Evolutionary conservation across 2,113 vertebrate genomes (phyloP).

Genomic region (Oostethus manadensis): DNA sequence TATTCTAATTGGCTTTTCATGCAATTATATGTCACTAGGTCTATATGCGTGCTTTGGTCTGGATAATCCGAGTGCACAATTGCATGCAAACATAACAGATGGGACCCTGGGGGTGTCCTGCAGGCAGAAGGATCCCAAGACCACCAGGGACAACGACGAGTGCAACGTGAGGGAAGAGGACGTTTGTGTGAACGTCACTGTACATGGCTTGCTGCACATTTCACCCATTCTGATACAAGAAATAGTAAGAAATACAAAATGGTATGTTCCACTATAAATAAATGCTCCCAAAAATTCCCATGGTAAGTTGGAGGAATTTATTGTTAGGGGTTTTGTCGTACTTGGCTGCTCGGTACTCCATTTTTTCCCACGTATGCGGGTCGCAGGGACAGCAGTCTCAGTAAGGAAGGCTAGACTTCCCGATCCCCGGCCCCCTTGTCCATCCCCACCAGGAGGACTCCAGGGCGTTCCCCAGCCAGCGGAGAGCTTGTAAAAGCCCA

Average conservation of each 20-base stretch:
- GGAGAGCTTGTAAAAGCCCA: no score
- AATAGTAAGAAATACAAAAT: not conserved
- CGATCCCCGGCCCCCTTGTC: no score
- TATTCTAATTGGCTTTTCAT: not conserved
- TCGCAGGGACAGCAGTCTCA: no score
- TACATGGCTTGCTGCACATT: not conserved
- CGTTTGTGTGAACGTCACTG: not conserved
- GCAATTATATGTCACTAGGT: not conserved
- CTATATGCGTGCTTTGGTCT: not conserved
- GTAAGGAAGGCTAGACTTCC: no score
- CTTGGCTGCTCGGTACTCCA: no score
- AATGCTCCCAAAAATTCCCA: not conserved
- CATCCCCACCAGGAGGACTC: no score
- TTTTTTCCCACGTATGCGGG: no score
- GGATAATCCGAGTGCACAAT: slow-evolving; percentile 26
- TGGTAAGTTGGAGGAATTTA: no score
- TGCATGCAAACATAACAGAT: slow-evolving; percentile 44
- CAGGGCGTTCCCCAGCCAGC: no score
- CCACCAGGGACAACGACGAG: slow-evolving; percentile 31
- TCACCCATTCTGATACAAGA: not conserved
- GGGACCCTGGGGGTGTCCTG: slow-evolving; percentile 42
- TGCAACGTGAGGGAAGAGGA: slow-evolving; percentile 15
- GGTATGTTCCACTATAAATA: not conserved
- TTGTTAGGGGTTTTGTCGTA: no score
- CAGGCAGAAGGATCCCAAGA: slow-evolving; percentile 45